Base-by-base conservation (phyloP, 2,113 vertebrate species). In the Cyrtonyx montezumae region DNA sequence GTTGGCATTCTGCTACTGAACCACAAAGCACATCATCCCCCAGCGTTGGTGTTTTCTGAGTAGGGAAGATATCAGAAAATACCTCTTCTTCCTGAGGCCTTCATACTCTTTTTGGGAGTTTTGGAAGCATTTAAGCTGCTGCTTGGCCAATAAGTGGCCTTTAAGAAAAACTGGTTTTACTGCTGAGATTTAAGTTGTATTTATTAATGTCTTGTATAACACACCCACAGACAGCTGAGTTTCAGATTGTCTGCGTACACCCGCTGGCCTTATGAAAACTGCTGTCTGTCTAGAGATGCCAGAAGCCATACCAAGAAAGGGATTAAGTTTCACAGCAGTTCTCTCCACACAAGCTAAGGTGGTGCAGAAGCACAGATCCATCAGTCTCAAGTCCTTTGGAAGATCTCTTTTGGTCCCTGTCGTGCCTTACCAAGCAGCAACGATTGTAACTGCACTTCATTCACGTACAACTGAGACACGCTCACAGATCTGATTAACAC, bases 201-300 rank as follows among this genome's bases (percentile, higher is more conserved):
- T 85, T 55, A 71, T 28, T n/a, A n/a, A 12, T 37, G 22, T 55
- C 23, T n/a, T 23, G 17, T n/a, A n/a, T 59, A n/a, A 63, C 16
- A 69, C n/a, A 26, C 53, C 9, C 51, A 17, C 9, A 68, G 58
- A 55, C 5, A 48, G 9, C 2, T 0, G 0, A n/a, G 65, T 79
- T 76, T 81, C 48, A 81, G 23, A 34, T 0, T 56, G 37, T 13
- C 55, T 36, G 12, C 3, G 1, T 7, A 25, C 13, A 86, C 13
- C 10, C 32, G 58, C 1, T 7, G 0, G 62, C 37, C 17, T 69
- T n/a, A 83, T 74, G 48, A 58, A 26, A 78, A 26, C 37, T 4
- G 17, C 10, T 49, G 37, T 75, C 40, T 58, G 26, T 22, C 18
- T 4, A 30, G 26, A 69, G 23, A 43, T 53, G 13, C 26, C 42